phyloP scores from a whole-genome alignment of 37 sponge, comb jelly and placozoan species.

The Hormiphora californensis region DNA sequence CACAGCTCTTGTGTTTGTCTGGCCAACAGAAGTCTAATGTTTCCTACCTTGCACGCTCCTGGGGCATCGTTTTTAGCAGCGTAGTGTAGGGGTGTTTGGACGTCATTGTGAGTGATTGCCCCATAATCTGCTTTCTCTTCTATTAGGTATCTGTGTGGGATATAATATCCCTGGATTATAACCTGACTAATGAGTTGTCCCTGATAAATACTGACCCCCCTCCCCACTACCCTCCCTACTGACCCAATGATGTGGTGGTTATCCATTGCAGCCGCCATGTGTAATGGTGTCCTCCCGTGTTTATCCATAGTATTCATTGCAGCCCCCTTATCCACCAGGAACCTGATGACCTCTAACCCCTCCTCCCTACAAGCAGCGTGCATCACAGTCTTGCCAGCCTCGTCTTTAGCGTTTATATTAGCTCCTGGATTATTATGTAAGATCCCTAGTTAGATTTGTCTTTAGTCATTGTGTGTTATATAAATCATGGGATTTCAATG shows the following conservation, averaged over 20 bases:
- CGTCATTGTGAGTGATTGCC: conserved; percentile 54
- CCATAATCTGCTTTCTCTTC: conserved; percentile 48
- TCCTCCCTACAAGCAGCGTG: conserved; percentile 33
- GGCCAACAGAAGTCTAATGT: no score
- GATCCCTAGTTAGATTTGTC: neutral
- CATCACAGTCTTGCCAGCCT: conserved; percentile 15
- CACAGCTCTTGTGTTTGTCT: no score
- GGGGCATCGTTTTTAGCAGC: conserved; percentile 56
- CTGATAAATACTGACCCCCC: no score
- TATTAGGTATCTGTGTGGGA: conserved; percentile 10
- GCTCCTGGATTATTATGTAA: conserved; percentile 14
- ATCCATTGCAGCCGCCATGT: conserved; percentile 42
- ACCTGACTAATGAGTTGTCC: no score
- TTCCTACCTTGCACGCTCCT: neutral
- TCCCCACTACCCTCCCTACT: no score
- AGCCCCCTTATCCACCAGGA: conserved; percentile 47
- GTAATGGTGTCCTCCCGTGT: conserved; percentile 3
- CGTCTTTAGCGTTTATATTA: neutral
- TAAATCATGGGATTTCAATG: no score
- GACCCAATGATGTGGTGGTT: neutral
- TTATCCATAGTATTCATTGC: conserved; percentile 26
- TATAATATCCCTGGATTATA: no score
- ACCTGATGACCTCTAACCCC: neutral
- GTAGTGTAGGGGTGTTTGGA: conserved; percentile 62
- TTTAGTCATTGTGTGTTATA: neutral